Evolutionary conservation across 2,888 invertebrate genomes (phyloP).

Genomic region (Leptopilina drosophilae): DNA sequence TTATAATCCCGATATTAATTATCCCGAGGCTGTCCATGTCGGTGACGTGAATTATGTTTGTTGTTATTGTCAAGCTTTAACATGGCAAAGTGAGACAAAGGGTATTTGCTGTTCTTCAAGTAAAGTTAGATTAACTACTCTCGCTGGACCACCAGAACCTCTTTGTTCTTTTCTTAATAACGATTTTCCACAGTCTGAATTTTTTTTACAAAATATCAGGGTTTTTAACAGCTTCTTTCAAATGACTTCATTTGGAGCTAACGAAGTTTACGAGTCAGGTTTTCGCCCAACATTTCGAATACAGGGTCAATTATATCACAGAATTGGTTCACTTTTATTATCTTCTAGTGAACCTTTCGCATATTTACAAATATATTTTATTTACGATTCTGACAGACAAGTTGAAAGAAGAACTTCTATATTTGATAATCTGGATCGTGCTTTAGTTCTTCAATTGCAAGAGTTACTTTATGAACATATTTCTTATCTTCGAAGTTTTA

Average conservation of each 20-base stretch:
- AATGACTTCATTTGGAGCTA: conserved; percentile 40
- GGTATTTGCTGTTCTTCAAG: conserved; percentile 74
- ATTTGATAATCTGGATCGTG: conserved; percentile 31
- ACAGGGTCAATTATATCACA: conserved; percentile 40
- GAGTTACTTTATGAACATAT: conserved; percentile 47
- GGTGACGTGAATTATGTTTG: conserved; percentile 67
- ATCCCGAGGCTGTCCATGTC: conserved; percentile 54
- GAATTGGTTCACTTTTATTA: conserved; percentile 26
- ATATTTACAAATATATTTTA: conserved; percentile 43
- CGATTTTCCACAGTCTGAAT: too few relatives aligned
- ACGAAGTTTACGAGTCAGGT: conserved; percentile 7
- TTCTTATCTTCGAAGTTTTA: conserved; percentile 53
- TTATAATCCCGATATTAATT: background rate
- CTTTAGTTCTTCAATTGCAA: conserved; percentile 47
- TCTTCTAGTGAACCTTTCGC: background rate
- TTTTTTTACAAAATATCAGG: conserved; percentile 15
- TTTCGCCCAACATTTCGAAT: conserved; percentile 29
- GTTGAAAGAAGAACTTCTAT: conserved; percentile 39
- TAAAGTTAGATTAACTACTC: conserved; percentile 72
- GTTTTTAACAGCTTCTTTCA: conserved; percentile 28
- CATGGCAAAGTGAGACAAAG: conserved; percentile 69
- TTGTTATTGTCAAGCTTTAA: conserved; percentile 68
- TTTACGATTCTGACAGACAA: conserved; percentile 40
- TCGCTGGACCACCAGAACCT: conserved; percentile 63
- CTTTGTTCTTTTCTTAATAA: too few relatives aligned